Conservation (phyloP, 2,113 vertebrate genomes). For the Chaetodon trifascialis region DNA sequence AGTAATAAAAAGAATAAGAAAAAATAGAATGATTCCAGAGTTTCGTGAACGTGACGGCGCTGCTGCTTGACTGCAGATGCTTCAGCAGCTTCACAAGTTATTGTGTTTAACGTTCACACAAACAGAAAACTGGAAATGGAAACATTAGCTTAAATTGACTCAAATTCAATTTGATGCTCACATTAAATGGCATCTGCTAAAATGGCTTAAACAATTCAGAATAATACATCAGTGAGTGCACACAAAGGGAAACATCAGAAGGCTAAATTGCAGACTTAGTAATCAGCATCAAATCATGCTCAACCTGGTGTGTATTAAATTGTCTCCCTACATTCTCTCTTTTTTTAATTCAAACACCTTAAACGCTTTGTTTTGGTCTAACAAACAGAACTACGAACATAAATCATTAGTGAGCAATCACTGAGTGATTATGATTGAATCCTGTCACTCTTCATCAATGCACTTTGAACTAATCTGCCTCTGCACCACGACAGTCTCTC, state of each 20-base stretch:
- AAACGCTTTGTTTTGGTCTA: neutral
- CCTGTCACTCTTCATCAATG: slow-evolving; percentile 39
- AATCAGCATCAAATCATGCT: neutral
- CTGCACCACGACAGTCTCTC: slow-evolving; percentile 10
- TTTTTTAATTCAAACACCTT: neutral
- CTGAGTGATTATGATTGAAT: slow-evolving; percentile 31
- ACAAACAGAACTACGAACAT: neutral
- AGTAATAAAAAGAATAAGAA: neutral
- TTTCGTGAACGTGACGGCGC: neutral
- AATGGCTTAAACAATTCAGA: neutral
- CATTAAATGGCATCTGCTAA: slow-evolving; percentile 17
- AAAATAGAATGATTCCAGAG: neutral
- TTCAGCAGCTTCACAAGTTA: neutral
- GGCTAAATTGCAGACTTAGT: no score
- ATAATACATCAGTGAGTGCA: neutral
- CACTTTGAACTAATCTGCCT: slow-evolving; percentile 25
- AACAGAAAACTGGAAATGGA: slow-evolving; percentile 1
- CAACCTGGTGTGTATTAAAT: neutral
- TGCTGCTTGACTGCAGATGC: neutral
- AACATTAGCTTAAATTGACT: slow-evolving; percentile 4
- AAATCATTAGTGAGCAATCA: slow-evolving; percentile 10
- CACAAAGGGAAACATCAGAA: neutral
- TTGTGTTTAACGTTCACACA: slow-evolving; percentile 6
- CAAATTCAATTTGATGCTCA: neutral
- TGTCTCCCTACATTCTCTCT: neutral